phyloP scores from a whole-genome alignment of 2,113 vertebrate genomes.

The Cyphomyrus discorhynchus region DNA sequence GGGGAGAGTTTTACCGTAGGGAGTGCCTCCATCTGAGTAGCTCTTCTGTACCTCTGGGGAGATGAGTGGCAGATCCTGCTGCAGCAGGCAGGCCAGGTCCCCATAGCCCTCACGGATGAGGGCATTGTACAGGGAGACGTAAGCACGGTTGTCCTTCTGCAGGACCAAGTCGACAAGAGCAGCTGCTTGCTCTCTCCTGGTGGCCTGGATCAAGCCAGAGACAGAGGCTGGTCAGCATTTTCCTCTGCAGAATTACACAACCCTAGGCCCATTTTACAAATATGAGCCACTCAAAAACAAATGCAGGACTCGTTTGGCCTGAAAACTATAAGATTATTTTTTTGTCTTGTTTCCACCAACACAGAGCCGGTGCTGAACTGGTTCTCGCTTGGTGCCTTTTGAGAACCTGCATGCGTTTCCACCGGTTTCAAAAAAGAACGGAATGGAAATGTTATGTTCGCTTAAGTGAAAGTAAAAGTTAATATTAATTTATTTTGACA shows the following conservation, averaged over 20 bases:
- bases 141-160: slow-evolving; percentile 76
- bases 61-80: slow-evolving; percentile 57
- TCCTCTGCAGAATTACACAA: background rate
- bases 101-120: slow-evolving; percentile 77
- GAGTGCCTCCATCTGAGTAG: slow-evolving; percentile 57
- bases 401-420: background rate
- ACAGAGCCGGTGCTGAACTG: background rate
- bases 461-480: background rate
- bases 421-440: background rate
- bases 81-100: slow-evolving; percentile 78
- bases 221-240: background rate
- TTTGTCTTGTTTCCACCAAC: background rate
- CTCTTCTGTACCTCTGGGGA: slow-evolving; percentile 53
- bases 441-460: background rate
- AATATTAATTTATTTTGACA: background rate
- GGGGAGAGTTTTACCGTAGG: slow-evolving; percentile 63
- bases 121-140: slow-evolving; percentile 91
- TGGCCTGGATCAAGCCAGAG: slow-evolving; percentile 55
- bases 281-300: background rate
- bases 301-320: background rate
- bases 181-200: slow-evolving; percentile 70
- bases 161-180: slow-evolving; percentile 75
- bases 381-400: background rate
- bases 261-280: background rate
- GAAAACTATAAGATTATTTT: background rate